Evolutionary conservation across 2,888 invertebrate genomes (phyloP), one percentile per base, ranked within the genome.

Genomic region (Catotricha subobsoleta): DNA sequence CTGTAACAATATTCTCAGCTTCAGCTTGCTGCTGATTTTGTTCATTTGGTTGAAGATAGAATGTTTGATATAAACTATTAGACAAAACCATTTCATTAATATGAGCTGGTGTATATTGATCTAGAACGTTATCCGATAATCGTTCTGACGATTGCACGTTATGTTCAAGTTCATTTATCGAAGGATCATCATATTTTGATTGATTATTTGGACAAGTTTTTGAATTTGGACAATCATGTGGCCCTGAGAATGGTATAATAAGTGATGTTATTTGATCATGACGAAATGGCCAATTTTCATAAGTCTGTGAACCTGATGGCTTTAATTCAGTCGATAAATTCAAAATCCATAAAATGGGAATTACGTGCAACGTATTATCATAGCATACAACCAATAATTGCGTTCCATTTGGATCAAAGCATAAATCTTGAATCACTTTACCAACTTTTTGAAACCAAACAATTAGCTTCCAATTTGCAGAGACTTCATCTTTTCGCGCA

Each of bases 321-420:
- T 39, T 30, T 6, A 31, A n/a, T 6, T 18, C 21, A 15, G 21
- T 20, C 30, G 28, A 18, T 7, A 19, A 21, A 28, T 34, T 15
- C 44, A 54, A 44, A 13, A 54, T 45, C 3, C 55, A 54, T 35
- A 60, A 41, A 1, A 61, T 59, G 33, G 63, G 63, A 42, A 63
- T 56, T 44, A 61, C 59, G 45, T 63, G 63, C 27, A 63, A 49
- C 9, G 63, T 62, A 46, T 63, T 63, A 49, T 63, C 63, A 38
- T 60, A 60, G 52, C 62, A 63, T 25, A 63, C 51, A 44, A 62
- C 61, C 28, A 63, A 46, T 29, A 63, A 49, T 59, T 60, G 59
- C 41, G 53, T 74, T 41, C 84, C 86, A 44, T 77, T 72, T 2
- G 83, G 80, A 63, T 87, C 84, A 60, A 88, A 87, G 58, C 84